phyloP scores from a whole-genome alignment of 2,797 vertebrate genomes.

The Poeciliopsis gracilis region DNA sequence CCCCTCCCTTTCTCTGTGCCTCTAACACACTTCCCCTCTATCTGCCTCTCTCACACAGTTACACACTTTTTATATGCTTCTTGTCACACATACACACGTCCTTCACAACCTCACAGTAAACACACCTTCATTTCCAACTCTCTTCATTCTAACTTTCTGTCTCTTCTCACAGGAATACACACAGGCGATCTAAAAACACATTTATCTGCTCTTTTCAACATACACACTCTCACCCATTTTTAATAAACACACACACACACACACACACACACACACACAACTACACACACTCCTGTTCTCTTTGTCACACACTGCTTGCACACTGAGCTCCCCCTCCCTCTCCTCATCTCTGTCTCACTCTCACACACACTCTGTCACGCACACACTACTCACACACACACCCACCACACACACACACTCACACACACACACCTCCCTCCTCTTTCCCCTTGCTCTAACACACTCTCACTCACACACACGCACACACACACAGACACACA shows the following conservation, averaged over 20 bases:
- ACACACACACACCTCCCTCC: slow-evolving; percentile 12
- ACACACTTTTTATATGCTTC: slow-evolving; percentile 58
- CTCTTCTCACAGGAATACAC: slow-evolving; percentile 32
- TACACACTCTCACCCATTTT: slow-evolving; percentile 22
- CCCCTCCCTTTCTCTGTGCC: slow-evolving; percentile 76
- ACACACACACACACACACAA: slow-evolving; percentile 25
- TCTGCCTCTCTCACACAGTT: slow-evolving; percentile 53
- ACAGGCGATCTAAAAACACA: slow-evolving; percentile 43
- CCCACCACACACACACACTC: slow-evolving; percentile 20
- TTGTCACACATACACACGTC: slow-evolving; percentile 58
- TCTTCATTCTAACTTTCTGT: slow-evolving; percentile 17
- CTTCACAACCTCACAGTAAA: slow-evolving; percentile 65
- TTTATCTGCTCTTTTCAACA: slow-evolving; percentile 32
- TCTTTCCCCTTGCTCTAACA: too few species aligned
- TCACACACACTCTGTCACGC: slow-evolving; percentile 51
- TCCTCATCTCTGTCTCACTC: slow-evolving; percentile 54
- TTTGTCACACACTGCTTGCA: slow-evolving; percentile 77
- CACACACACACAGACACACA: slow-evolving; percentile 5
- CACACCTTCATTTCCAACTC: slow-evolving; percentile 61
- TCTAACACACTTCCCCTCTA: slow-evolving; percentile 80
- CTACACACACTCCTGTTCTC: slow-evolving; percentile 65
- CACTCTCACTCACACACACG: slow-evolving; percentile 27
- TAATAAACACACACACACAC: slow-evolving; percentile 18
- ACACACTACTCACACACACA: slow-evolving; percentile 54
- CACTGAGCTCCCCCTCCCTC: slow-evolving; percentile 71